phyloP scores from a whole-genome alignment of 2,113 vertebrate species.

The Seriola dumerili region DNA sequence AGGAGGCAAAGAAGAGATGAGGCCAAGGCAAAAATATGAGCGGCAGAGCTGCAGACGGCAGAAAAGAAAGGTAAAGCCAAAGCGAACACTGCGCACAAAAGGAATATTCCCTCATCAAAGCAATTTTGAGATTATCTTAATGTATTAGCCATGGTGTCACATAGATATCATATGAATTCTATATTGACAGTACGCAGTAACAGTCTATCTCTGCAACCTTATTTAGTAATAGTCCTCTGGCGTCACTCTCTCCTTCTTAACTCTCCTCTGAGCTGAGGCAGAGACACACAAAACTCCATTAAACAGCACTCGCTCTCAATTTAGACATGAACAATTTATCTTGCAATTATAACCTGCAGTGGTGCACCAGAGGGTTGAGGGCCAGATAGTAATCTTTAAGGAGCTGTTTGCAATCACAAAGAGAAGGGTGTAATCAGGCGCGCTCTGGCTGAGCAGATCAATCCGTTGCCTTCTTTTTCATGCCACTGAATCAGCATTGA shows the following conservation, averaged over 20 bases:
- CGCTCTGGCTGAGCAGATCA: conserved; percentile 77
- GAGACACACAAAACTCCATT: conserved; percentile 66
- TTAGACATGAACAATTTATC: conserved; percentile 77
- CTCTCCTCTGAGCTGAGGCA: conserved; percentile 56
- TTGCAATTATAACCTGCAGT: conserved; percentile 78
- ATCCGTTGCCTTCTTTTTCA: conserved; percentile 69
- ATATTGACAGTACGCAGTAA: neutral
- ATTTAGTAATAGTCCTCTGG: conserved; percentile 40
- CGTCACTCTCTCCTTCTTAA: conserved; percentile 50
- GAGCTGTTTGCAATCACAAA: conserved; percentile 84
- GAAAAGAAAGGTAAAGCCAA: conserved; percentile 60
- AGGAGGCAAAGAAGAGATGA: conserved; percentile 54
- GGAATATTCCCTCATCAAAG: conserved; percentile 50
- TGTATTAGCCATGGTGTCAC: conserved; percentile 37
- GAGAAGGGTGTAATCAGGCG: conserved; percentile 80
- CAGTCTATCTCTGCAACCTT: conserved; percentile 38
- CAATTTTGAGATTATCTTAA: conserved; percentile 50
- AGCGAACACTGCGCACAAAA: neutral
- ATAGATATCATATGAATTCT: conserved; percentile 3
- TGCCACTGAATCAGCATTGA: conserved; percentile 79
- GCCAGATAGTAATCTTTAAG: conserved; percentile 78
- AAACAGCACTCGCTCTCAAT: conserved; percentile 77
- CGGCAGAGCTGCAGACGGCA: conserved; percentile 35
- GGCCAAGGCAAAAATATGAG: conserved; percentile 40
- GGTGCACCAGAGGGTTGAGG: conserved; percentile 40